These are phyloP conservation scores for Apostichopus japonicus DNA, from an alignment of 35 echinoderm and acorn worm genomes.

Conservation along the genomic window DNA sequence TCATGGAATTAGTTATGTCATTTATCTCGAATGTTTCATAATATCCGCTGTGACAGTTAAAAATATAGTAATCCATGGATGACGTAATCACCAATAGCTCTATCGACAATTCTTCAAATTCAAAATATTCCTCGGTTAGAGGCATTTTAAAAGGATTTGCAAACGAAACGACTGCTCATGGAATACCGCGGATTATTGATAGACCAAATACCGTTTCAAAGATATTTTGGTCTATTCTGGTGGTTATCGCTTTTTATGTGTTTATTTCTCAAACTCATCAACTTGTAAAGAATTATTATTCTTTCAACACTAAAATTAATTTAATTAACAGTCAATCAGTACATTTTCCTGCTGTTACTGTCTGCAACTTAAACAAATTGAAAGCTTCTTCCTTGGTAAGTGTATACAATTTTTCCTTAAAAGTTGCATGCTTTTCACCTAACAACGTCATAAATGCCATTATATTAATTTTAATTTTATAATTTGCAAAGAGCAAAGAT, in stretches of 20 bases:
- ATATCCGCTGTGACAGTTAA: too few species aligned
- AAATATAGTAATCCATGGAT: too few species aligned
- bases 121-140: not conserved
- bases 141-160: conserved; percentile 53
- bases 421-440: too few species aligned
- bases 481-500: too few species aligned
- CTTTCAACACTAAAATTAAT: conserved; percentile 75
- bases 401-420: not conserved
- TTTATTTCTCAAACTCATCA: conserved; percentile 57
- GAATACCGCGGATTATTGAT: conserved; percentile 69
- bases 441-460: too few species aligned
- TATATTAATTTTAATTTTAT: too few species aligned
- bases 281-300: conserved; percentile 62
- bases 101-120: too few species aligned
- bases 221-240: conserved; percentile 71
- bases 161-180: conserved; percentile 74
- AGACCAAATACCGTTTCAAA: conserved; percentile 31
- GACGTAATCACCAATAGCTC: too few species aligned
- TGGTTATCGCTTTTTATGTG: not conserved
- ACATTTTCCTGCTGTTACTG: conserved; percentile 77
- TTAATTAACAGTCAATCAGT: conserved; percentile 59
- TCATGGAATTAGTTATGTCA: too few species aligned
- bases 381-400: conserved; percentile 64
- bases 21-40: too few species aligned
- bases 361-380: conserved; percentile 93